Percentiles rank a stretch among this genome's conserved stretches.
phyloP scores from a whole-genome alignment of 2,113 vertebrate species.

The Isichthys henryi region DNA sequence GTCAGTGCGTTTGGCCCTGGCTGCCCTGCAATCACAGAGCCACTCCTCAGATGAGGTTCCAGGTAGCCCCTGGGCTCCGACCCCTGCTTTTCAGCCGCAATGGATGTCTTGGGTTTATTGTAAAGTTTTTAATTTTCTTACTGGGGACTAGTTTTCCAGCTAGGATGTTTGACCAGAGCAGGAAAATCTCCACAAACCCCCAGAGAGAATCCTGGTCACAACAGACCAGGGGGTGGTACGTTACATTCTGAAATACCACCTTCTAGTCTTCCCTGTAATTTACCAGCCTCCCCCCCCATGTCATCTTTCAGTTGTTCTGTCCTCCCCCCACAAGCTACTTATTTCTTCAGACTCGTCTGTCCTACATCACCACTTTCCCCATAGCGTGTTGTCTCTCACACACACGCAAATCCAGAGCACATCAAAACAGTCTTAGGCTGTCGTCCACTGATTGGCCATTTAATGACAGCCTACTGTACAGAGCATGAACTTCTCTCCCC shows the following conservation, averaged over 20 bases:
- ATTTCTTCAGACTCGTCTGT: not conserved
- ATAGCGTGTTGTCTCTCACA: not conserved
- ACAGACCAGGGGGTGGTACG: too few species aligned
- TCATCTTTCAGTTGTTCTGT: not conserved
- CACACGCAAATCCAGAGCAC: not conserved
- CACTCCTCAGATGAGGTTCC: not conserved
- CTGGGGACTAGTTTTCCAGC: not conserved
- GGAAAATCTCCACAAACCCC: not conserved
- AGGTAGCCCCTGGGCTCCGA: not conserved
- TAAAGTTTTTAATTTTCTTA: not conserved
- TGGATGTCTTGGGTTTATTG: not conserved
- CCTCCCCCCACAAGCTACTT: not conserved
- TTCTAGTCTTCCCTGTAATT: not conserved
- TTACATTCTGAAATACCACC: not conserved
- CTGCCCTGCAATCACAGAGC: too few species aligned
- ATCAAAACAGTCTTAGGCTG: not conserved
- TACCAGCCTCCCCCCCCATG: not conserved
- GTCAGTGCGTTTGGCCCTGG: too few species aligned
- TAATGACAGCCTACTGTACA: too few species aligned
- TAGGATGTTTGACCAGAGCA: not conserved
- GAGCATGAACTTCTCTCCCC: not conserved
- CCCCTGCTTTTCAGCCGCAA: not conserved
- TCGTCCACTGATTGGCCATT: not conserved
- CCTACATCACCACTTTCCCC: not conserved
- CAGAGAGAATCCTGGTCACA: too few species aligned